Base-by-base conservation (phyloP, 2,113 vertebrate genomes). In the Leptosomus discolor region DNA sequence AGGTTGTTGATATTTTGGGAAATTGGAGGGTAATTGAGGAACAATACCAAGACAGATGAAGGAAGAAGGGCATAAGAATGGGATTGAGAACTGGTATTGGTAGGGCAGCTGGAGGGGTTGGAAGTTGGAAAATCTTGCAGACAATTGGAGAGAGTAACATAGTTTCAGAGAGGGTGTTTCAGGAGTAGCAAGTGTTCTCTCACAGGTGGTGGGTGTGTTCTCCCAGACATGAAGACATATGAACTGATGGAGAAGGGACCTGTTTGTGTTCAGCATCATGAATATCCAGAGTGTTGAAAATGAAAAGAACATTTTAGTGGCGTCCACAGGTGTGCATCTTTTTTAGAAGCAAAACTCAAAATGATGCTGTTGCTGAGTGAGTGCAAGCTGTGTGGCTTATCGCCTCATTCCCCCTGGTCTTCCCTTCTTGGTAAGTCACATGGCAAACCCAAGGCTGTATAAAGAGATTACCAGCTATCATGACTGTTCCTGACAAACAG, bases 401-500 rank as follows among this genome's bases (percentile, higher is more conserved):
- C 30, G 36, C 14, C 26, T 15, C 6, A 5, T 15, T 8, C 3
- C 3, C 2, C 2, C 7, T 15, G 5, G 2, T 45, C 75, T 71
- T 64, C 48, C 24, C 43, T 77, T 76, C 81, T 46, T 57, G 15
- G 19, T 64, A 79, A 71, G 23, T 63, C 60, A 81, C 39, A n/a
- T 13, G 19, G 80, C 4, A 22, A 91, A 84, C 46, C 9, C 30
- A 86, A 68, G 64, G 79, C 36, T 92, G 73, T 19, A 68, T 92
- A 77, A 91, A 73, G 64, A 87, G 17, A 16, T 56, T 84, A 95
- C 75, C 79, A 84, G 68, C 54, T 91, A 51, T 45, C 56, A 13
- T 68, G 57, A 71, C 17, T 60, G 67, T 21, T 93, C 24, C 57
- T 76, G 87, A 92, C 75, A 95, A 81, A 64, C 45, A 92, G 88